These are phyloP conservation scores for Gobionotothen gibberifrons DNA, from an alignment of 2,797 vertebrate species.

Conservation along the genomic window DNA sequence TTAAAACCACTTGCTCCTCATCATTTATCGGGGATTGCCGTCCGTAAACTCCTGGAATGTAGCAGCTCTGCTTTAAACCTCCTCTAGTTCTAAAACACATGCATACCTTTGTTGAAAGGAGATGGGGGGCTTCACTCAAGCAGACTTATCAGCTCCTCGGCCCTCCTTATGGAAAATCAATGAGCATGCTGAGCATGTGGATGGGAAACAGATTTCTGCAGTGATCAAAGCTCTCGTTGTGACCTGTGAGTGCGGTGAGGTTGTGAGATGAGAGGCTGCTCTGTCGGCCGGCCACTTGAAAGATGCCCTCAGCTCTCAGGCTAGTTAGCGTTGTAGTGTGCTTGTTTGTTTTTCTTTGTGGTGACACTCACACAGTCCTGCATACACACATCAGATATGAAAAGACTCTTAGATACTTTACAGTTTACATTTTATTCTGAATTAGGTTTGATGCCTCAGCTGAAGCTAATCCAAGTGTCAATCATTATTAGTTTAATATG, in stretches of 20 bases:
- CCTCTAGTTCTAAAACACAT: slow-evolving; percentile 42
- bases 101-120: slow-evolving; percentile 41
- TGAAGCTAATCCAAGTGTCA: slow-evolving; percentile 31
- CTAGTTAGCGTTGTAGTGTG: slow-evolving; percentile 58
- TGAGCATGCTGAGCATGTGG: slow-evolving; percentile 62
- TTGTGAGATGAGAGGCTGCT: slow-evolving; percentile 63
- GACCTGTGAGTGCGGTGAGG: slow-evolving; percentile 63
- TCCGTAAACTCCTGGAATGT: slow-evolving; percentile 49
- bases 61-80: slow-evolving; percentile 43
- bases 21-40: slow-evolving; percentile 35
- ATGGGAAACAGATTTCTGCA: slow-evolving; percentile 68
- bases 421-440: slow-evolving; percentile 28
- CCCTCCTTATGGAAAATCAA: slow-evolving; percentile 67
- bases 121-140: slow-evolving; percentile 27
- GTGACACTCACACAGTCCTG: slow-evolving; percentile 16
- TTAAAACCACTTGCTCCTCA: slow-evolving; percentile 38
- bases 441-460: slow-evolving; percentile 36
- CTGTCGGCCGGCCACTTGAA: slow-evolving; percentile 69
- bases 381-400: slow-evolving; percentile 40
- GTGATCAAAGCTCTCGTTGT: slow-evolving; percentile 72
- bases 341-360: slow-evolving; percentile 72
- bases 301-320: slow-evolving; percentile 65
- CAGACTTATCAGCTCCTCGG: slow-evolving; percentile 47
- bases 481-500: slow-evolving; percentile 22
- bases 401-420: slow-evolving; percentile 42